A percentile compares a stretch with the other conserved stretches of the same genome.
Evolutionary conservation across 2,797 vertebrate species (phyloP).

Genomic region (Acanthis flammea): DNA sequence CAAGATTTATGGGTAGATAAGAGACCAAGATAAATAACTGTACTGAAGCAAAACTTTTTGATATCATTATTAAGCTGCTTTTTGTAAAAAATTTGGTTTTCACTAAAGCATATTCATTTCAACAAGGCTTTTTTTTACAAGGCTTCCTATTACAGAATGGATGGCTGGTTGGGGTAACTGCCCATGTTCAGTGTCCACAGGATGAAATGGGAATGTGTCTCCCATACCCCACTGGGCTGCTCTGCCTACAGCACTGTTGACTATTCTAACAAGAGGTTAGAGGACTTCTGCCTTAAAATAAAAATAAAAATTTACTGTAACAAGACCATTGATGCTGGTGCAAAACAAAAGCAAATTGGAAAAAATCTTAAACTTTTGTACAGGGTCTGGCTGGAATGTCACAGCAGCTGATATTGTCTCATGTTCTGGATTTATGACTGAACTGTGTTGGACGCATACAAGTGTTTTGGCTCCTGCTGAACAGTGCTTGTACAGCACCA

Average conservation of each 20-base stretch:
- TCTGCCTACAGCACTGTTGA: background rate
- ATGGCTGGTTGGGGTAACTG: background rate
- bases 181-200: background rate
- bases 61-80: background rate
- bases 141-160: background rate
- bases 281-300: background rate
- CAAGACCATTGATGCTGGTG: background rate
- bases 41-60: background rate
- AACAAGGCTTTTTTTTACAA: background rate
- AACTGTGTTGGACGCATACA: fast-evolving
- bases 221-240: background rate
- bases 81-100: background rate
- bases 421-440: background rate
- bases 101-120: background rate
- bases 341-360: background rate
- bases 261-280: background rate
- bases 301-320: background rate
- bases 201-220: background rate
- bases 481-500: background rate
- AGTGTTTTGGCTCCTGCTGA: background rate
- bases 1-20: background rate
- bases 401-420: background rate
- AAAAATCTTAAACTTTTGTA: background rate
- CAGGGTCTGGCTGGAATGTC: background rate
- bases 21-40: background rate